Evolutionary conservation across 2,888 invertebrate genomes (phyloP).

Genomic region (Peribatodes rhomboidaria): DNA sequence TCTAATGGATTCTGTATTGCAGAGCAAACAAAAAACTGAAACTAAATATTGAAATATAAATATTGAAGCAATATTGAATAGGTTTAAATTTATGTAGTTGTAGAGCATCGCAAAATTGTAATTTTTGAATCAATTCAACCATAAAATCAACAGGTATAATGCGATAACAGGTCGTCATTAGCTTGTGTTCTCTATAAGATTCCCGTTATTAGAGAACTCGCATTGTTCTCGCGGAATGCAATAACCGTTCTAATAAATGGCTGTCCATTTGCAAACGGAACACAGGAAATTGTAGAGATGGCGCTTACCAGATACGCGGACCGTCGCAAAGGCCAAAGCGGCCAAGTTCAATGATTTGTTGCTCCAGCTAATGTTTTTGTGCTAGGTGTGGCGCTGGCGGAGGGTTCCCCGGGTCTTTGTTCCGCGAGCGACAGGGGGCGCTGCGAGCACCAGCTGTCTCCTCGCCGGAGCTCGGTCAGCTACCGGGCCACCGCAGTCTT

Average conservation of each 20-base stretch:
- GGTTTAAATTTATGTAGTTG: neutral
- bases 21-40: neutral
- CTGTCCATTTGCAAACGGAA: slow-evolving; percentile 38
- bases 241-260: slow-evolving; percentile 36
- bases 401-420: slow-evolving; percentile 57
- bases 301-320: slow-evolving; percentile 17
- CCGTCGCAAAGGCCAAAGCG: slow-evolving; percentile 24
- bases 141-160: neutral
- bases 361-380: slow-evolving; percentile 45
- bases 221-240: slow-evolving; percentile 43
- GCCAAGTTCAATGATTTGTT: slow-evolving; percentile 51
- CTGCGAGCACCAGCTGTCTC: slow-evolving; percentile 61
- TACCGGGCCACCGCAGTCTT: slow-evolving; percentile 62
- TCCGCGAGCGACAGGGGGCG: slow-evolving; percentile 59
- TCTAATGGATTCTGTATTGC: neutral
- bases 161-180: neutral
- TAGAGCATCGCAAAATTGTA: neutral
- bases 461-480: slow-evolving; percentile 52
- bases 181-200: slow-evolving; percentile 11
- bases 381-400: slow-evolving; percentile 61
- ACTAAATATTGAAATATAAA: neutral
- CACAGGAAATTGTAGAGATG: slow-evolving; percentile 42
- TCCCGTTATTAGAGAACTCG: slow-evolving; percentile 25
- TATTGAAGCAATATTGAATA: neutral
- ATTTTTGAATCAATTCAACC: neutral